Evolutionary conservation across 2,113 vertebrate genomes (phyloP), one percentile per base, ranked within the genome.

Genomic region (Cyprinodon tularosa): DNA sequence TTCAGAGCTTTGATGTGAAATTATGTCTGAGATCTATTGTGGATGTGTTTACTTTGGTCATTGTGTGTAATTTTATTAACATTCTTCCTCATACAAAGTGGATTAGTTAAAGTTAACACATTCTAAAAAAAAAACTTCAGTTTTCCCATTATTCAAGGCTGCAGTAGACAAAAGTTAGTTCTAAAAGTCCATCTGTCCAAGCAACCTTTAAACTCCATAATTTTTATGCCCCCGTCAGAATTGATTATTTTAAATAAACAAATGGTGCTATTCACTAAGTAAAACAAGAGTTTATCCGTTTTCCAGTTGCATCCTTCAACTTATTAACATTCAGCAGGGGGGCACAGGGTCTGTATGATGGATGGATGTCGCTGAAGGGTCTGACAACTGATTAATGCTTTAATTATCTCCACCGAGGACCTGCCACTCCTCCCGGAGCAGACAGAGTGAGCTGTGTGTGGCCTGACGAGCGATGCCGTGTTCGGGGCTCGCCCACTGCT

Each of bases 311-410:
- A 80, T 89, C 89, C 86, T 71, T 71, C 82, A 83, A 81, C 84
- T 88, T 88, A 93, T 92, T 92, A 88, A 90, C 57, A 71, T 93
- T 94, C 92, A 84, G 94, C 89, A 80, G 76, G 89, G 90, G 86
- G 91, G 89, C 76, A 72, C 66, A 87, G 91, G 84, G 82, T 90
- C 90, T 77, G 71, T 85, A 79, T 93, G 89, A 90, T 91, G 85
- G 92, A 92, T 93, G 92, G 91, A 94, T 90, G 92, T 95, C 86
- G 87, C 89, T 94, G 88, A 91, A 90, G 87, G 81, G 68, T 93
- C 89, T 93, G 93, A 95, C 94, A 95, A 82, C 81, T 93, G 89
- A 93, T 94, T 94, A 93, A 95, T 95, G 92, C 91, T 88, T 95
- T 95, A 95, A 96, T 96, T 96, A 95, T 86, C 83, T 92, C 86